Conservation (phyloP, 2,888 invertebrate genomes). For the Eupithecia subumbrata region DNA sequence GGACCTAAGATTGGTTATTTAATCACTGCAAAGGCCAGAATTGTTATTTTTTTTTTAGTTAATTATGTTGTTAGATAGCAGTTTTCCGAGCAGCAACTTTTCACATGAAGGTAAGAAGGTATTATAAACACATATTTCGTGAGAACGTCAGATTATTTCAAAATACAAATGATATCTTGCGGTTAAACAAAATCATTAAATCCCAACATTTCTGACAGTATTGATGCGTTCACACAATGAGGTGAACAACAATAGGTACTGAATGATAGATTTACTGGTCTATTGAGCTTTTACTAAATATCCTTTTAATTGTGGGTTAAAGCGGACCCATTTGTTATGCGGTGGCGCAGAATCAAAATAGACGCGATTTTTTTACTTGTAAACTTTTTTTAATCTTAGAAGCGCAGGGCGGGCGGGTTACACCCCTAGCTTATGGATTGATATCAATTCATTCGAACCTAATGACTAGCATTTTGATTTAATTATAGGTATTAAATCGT, state of each 20-base stretch:
- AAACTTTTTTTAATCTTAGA: slow-evolving; percentile 48
- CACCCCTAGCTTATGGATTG: slow-evolving; percentile 64
- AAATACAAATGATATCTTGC: background rate
- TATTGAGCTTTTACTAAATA: slow-evolving; percentile 71
- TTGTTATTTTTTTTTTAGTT: background rate
- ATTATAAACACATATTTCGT: background rate
- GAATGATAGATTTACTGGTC: slow-evolving; percentile 68
- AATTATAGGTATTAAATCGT: slow-evolving; percentile 67
- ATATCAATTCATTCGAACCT: slow-evolving; percentile 66
- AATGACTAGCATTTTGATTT: slow-evolving; percentile 62
- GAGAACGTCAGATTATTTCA: background rate
- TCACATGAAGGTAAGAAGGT: background rate
- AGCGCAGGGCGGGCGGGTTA: slow-evolving; percentile 59
- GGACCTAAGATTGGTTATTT: too few relatives aligned
- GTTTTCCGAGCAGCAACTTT: background rate
- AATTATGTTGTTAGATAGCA: background rate
- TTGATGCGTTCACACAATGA: slow-evolving; percentile 19
- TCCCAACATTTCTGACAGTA: slow-evolving; percentile 26
- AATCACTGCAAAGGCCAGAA: background rate
- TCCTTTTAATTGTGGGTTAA: slow-evolving; percentile 72
- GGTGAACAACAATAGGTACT: slow-evolving; percentile 48
- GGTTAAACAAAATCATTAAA: slow-evolving; percentile 8
- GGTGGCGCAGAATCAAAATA: slow-evolving; percentile 78
- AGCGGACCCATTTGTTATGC: slow-evolving; percentile 67
- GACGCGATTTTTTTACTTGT: slow-evolving; percentile 45